A percentile compares a stretch with the other conserved stretches of the same genome.
Evolutionary conservation across 1,140 invertebrate species (phyloP).

Genomic region (Stegodyphus dumicola): DNA sequence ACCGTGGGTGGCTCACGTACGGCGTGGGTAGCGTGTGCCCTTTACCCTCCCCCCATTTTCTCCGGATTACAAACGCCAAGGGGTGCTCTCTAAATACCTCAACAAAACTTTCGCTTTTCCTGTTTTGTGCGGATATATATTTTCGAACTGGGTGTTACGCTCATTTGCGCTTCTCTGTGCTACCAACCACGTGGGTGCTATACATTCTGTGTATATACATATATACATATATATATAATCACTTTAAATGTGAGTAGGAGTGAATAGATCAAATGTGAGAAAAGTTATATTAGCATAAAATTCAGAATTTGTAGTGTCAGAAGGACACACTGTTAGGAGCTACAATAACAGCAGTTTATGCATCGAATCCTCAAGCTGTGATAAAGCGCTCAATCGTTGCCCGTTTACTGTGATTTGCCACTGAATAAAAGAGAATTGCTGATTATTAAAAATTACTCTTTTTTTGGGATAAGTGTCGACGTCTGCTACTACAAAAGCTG

Average conservation of each 20-base stretch:
- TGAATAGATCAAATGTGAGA: neutral
- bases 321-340: neutral
- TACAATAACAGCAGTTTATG: neutral
- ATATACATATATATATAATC: neutral
- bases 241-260: neutral
- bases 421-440: neutral
- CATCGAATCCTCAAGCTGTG: conserved; percentile 5
- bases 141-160: neutral
- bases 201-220: too few relatives aligned
- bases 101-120: neutral
- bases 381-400: conserved; percentile 6
- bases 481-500: neutral
- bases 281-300: neutral
- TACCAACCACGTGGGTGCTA: too few relatives aligned
- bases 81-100: too few relatives aligned
- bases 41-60: conserved; percentile 2
- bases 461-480: conserved; percentile 18
- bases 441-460: neutral
- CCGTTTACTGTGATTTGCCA: neutral
- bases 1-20: conserved; percentile 8
- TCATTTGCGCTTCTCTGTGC: too few relatives aligned
- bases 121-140: neutral
- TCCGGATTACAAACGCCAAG: too few relatives aligned
- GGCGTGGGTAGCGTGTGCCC: neutral
- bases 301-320: neutral